Conservation (phyloP, 1,140 invertebrate genomes). For the Hydropsyche tenuis region DNA sequence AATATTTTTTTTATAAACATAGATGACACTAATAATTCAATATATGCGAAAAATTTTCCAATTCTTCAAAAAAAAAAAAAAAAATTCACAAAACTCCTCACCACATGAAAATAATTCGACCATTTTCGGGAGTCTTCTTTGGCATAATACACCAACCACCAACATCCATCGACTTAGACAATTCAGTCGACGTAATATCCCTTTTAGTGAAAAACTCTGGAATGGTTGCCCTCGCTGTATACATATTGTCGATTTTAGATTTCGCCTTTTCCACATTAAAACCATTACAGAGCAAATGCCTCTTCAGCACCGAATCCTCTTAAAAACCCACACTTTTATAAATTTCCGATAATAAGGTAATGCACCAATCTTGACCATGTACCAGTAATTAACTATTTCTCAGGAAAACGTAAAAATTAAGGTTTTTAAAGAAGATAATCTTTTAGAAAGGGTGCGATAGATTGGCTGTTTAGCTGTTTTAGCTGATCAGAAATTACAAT, state of each 20-base stretch:
- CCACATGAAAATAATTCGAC: constrained; percentile 36
- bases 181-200: constrained; percentile 54
- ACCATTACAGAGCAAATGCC: constrained; percentile 51
- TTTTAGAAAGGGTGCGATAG: too few relatives aligned
- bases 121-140: constrained; percentile 31
- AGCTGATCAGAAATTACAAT: too few relatives aligned
- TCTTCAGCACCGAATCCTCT: constrained; percentile 30
- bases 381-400: too few relatives aligned
- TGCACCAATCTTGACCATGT: too few relatives aligned
- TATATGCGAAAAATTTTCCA: background rate
- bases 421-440: too few relatives aligned
- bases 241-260: constrained; percentile 60
- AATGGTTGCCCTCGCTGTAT: constrained; percentile 56
- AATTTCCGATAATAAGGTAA: too few relatives aligned
- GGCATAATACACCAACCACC: constrained; percentile 29
- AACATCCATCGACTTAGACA: constrained; percentile 39
- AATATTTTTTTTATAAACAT: too few relatives aligned
- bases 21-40: too few relatives aligned
- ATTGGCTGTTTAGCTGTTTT: too few relatives aligned
- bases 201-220: constrained; percentile 59
- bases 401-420: too few relatives aligned
- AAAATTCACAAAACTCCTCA: background rate
- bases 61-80: too few relatives aligned
- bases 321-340: constrained; percentile 1
- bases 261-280: constrained; percentile 63